Evolutionary conservation across 2,797 vertebrate genomes (phyloP), one percentile per base, ranked within the genome.

Genomic region (Crypturellus tataupa): DNA sequence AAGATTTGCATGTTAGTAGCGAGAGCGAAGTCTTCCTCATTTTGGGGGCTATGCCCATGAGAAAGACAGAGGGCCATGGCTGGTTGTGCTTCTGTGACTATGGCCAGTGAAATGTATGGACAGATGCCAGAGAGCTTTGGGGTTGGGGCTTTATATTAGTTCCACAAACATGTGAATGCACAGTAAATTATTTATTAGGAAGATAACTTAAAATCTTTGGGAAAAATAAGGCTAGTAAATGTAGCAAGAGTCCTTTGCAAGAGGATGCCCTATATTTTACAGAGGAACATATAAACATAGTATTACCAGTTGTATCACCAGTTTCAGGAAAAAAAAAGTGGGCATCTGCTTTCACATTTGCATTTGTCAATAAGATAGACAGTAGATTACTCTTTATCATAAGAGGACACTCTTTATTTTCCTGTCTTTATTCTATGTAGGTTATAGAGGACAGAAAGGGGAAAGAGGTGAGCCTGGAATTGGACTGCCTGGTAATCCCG

Each of bases 371-470:
- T 11, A 18, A 59, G 53, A 29, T 64, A n/a, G 8, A 27, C 8
- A 42, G 56, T 77, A 75, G 59, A 85, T 63, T 5, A 1, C 69
- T 90, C 12, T 55, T 69, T 82, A 21, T 86, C 90, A 77, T 72
- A 77, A 82, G 58, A 83, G 75, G 35, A 77, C 27, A 14, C 64
- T 88, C 86, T 97, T 97, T 91, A 96, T 73, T 85, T 95, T 87
- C 82, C 2, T 97, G n/a, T 96, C 80, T 97, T 94, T 98, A 79
- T 95, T 90, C 94, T 77, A 53, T 82, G 51, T 97, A 99, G 99
- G 99, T 94, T 99, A 99, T 98, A 98, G 99, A 96, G 99, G 99
- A 97, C 99, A 99, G 98, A 99, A 99, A 97, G 99, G 99, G 94
- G 99, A 99, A 96, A 98, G 99, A 97, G 99, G 99, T 17, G 99